phyloP scores from a whole-genome alignment of 2,797 vertebrate species.

The Uromys caudimaculatus region DNA sequence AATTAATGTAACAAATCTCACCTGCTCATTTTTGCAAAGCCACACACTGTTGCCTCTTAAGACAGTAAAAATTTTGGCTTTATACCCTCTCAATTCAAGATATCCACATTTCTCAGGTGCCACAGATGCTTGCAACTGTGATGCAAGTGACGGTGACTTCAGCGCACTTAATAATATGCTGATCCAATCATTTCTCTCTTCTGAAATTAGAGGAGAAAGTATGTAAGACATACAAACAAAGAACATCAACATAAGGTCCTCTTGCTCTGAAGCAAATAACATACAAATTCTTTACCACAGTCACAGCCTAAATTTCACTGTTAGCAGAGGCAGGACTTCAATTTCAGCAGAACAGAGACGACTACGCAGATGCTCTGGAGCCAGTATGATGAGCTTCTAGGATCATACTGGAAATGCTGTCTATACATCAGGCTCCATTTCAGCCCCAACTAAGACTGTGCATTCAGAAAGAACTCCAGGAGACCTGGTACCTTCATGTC shows the following conservation, averaged over 20 bases:
- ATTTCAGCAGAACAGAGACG: neutral
- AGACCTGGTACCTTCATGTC: neutral
- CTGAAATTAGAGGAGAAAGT: constrained; percentile 86
- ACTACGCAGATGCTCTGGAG: neutral
- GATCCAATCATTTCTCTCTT: constrained; percentile 96
- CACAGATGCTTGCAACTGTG: constrained; percentile 83
- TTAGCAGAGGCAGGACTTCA: neutral
- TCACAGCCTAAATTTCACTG: neutral
- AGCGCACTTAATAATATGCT: constrained; percentile 90
- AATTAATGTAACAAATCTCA: constrained; percentile 84
- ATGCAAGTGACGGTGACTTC: constrained; percentile 86
- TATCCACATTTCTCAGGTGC: constrained; percentile 92
- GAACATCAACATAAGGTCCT: neutral
- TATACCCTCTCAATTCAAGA: constrained; percentile 96
- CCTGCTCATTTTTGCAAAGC: constrained; percentile 98
- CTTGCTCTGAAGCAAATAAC: neutral
- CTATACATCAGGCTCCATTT: neutral
- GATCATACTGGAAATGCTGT: neutral
- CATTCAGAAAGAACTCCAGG: neutral
- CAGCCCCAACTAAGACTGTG: neutral
- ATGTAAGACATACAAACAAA: neutral
- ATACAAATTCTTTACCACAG: constrained; percentile 11
- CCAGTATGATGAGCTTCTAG: neutral
- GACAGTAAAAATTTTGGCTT: constrained; percentile 95
- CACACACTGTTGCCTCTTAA: constrained; percentile 94